Percentiles rank a stretch among this genome's conserved stretches.
phyloP scores from a whole-genome alignment of 2,797 vertebrate genomes.

The Coregonus suidteri region DNA sequence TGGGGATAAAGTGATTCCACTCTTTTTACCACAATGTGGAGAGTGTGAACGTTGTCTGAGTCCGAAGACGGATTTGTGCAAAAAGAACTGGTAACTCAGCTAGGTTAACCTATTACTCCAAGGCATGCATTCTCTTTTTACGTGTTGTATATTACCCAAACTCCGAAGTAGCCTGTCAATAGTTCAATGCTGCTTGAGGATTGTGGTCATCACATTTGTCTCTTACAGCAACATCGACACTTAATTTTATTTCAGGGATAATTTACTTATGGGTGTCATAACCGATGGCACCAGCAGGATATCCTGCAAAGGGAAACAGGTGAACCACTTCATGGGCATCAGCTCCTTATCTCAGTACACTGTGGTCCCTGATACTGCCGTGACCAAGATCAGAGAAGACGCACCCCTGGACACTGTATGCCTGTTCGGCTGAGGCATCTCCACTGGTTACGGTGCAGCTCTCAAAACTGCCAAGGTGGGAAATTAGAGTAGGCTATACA shows the following conservation, averaged over 20 bases:
- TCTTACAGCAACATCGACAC: neutral
- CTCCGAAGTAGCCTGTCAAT: neutral
- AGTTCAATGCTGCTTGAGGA: neutral
- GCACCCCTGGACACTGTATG: constrained; percentile 73
- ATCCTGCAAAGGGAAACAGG: constrained; percentile 73
- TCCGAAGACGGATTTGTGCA: constrained; percentile 86
- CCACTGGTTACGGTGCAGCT: too few relatives aligned
- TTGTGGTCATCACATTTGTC: too few relatives aligned
- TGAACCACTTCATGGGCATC: constrained; percentile 74
- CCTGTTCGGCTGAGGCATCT: too few relatives aligned
- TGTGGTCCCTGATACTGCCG: constrained; percentile 64
- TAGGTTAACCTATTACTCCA: neutral
- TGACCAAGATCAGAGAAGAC: constrained; percentile 72
- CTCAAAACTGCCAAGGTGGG: too few relatives aligned
- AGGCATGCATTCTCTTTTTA: neutral
- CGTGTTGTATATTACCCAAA: neutral
- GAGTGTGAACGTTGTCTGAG: constrained; percentile 84
- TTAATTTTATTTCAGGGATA: constrained; percentile 26
- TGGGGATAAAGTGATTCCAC: constrained; percentile 85
- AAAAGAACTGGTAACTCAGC: constrained; percentile 80
- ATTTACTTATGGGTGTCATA: constrained; percentile 81
- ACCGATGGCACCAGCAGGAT: constrained; percentile 79
- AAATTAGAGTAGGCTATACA: too few relatives aligned
- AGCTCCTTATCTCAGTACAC: constrained; percentile 81
- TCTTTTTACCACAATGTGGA: constrained; percentile 83